Conservation (phyloP, 2,113 vertebrate genomes). For the Chionodraco myersi region DNA sequence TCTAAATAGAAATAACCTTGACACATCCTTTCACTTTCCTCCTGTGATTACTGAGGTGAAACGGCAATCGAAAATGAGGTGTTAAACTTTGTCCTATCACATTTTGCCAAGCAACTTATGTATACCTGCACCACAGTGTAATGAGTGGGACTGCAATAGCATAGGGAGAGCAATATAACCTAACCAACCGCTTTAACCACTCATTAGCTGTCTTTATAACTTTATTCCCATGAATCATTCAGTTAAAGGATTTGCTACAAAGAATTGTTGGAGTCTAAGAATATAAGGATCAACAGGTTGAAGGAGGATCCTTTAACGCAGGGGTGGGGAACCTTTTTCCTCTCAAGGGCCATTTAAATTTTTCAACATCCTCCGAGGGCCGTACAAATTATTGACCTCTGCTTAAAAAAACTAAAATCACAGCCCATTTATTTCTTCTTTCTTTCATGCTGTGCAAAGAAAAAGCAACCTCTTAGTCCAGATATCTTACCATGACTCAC, state of each 20-base stretch:
- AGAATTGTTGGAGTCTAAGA: not conserved
- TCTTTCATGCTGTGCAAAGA: too few relatives aligned
- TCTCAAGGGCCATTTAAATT: too few relatives aligned
- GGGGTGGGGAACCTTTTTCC: too few relatives aligned
- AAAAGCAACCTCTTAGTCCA: too few relatives aligned
- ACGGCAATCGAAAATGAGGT: not conserved
- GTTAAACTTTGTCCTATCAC: not conserved
- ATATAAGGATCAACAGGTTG: not conserved
- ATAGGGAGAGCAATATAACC: not conserved
- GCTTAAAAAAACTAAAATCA: too few relatives aligned
- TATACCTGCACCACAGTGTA: slow-evolving; percentile 1
- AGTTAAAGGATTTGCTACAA: not conserved
- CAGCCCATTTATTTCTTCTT: too few relatives aligned
- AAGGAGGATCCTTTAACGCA: not conserved
- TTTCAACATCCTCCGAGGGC: too few relatives aligned
- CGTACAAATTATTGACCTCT: too few relatives aligned
- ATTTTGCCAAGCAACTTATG: not conserved
- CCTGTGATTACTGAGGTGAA: slow-evolving; percentile 9
- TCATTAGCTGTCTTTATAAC: not conserved
- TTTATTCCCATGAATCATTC: not conserved
- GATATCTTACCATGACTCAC: too few relatives aligned
- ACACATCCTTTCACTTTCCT: slow-evolving; percentile 4
- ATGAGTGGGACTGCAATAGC: not conserved
- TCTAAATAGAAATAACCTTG: not conserved
- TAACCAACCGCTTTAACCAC: not conserved